Percentiles rank a stretch among this genome's conserved stretches.
Conservation (phyloP, 2,888 invertebrate species). For the Mayetiola destructor region DNA sequence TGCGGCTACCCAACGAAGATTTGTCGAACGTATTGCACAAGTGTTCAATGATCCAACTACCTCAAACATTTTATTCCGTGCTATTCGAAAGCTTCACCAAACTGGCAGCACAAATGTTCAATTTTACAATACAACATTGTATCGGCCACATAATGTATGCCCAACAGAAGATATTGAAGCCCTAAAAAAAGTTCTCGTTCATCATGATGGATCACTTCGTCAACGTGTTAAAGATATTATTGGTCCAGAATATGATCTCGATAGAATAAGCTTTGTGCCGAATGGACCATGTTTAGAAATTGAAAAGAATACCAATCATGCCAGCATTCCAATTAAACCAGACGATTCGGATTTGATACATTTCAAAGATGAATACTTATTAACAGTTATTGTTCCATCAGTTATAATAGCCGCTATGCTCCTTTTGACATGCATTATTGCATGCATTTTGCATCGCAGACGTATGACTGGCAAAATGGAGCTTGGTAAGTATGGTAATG, state of each 20-base stretch:
- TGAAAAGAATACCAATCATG: constrained; percentile 14
- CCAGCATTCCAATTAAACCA: background rate
- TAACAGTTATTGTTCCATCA: constrained; percentile 79
- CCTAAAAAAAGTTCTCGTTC: constrained; percentile 55
- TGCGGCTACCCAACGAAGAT: constrained; percentile 62
- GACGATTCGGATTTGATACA: constrained; percentile 29
- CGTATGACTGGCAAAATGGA: constrained; percentile 75
- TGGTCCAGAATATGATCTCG: constrained; percentile 48
- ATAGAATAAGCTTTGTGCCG: constrained; percentile 38
- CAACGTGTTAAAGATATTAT: constrained; percentile 42
- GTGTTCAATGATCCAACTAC: constrained; percentile 64
- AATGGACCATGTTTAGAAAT: constrained; percentile 37
- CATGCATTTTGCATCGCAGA: constrained; percentile 73
- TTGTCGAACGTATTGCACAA: constrained; percentile 63
- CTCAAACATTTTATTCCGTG: constrained; percentile 56
- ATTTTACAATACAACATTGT: constrained; percentile 62
- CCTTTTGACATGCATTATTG: constrained; percentile 70
- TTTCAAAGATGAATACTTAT: constrained; percentile 48
- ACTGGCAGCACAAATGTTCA: constrained; percentile 52
- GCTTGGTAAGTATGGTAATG: constrained; percentile 36
- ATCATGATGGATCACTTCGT: constrained; percentile 44
- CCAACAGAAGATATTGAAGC: constrained; percentile 61
- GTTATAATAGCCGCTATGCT: constrained; percentile 80
- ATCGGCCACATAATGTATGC: constrained; percentile 39
- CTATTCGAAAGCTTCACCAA: constrained; percentile 37